phyloP scores from a whole-genome alignment of 1,140 invertebrate species.

The Aphis craccivora region DNA sequence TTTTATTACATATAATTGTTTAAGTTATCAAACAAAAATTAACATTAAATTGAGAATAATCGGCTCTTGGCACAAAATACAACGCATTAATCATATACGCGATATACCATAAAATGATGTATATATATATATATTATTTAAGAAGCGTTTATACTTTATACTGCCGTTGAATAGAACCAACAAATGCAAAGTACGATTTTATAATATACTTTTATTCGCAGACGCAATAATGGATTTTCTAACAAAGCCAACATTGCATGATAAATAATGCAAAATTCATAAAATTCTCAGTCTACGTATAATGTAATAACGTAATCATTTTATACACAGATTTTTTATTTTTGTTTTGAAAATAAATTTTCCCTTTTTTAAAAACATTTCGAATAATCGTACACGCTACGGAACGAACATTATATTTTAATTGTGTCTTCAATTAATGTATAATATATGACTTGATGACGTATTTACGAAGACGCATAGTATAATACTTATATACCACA shows the following conservation, averaged over 20 bases:
- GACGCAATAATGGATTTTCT: slow-evolving; percentile 5
- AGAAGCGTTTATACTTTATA: background rate
- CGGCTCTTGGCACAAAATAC: background rate
- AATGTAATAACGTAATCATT: background rate
- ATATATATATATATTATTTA: background rate
- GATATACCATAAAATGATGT: background rate
- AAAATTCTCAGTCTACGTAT: background rate
- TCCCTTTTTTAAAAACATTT: background rate
- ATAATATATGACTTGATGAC: background rate
- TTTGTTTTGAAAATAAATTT: background rate
- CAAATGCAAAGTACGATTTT: slow-evolving; percentile 21
- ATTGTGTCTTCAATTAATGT: background rate
- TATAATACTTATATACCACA: background rate
- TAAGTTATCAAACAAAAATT: slow-evolving; percentile 13
- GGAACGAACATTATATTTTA: background rate
- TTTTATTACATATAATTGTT: slow-evolving; percentile 10
- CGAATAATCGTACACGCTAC: background rate
- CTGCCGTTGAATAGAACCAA: background rate
- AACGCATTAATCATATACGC: background rate
- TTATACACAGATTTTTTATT: background rate
- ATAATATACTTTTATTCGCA: slow-evolving; percentile 26
- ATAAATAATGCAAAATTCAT: slow-evolving; percentile 21
- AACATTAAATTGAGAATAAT: slow-evolving; percentile 19
- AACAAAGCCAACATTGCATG: background rate
- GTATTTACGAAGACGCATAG: background rate